Percentiles rank a stretch among this genome's conserved stretches.
Evolutionary conservation across 2,888 invertebrate genomes (phyloP).

Genomic region (Reticulitermes lucifugus): DNA sequence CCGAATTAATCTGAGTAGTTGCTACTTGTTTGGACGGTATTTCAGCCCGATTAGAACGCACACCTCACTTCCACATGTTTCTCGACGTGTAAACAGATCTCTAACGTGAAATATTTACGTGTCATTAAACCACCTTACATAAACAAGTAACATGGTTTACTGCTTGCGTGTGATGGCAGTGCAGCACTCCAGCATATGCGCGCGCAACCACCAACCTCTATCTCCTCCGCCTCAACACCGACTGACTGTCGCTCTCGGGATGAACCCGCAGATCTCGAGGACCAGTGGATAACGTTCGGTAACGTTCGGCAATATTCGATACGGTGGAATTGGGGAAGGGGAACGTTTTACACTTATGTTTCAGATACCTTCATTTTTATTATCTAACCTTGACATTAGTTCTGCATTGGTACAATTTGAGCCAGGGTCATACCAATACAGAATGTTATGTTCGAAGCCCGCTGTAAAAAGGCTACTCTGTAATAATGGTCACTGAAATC

Average conservation of each 20-base stretch:
- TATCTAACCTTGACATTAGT: no score
- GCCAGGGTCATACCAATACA: no score
- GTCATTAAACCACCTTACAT: constrained; percentile 17
- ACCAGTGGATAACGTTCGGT: constrained; percentile 7
- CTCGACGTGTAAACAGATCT: background rate
- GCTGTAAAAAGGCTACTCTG: no score
- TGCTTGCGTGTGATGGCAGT: background rate
- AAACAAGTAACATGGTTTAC: background rate
- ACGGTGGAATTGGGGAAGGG: background rate
- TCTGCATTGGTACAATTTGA: no score
- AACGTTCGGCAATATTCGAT: constrained; percentile 24
- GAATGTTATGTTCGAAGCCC: no score
- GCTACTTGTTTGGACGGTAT: background rate
- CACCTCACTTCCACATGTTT: background rate
- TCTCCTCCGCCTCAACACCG: background rate
- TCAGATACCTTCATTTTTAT: background rate
- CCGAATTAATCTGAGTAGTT: background rate
- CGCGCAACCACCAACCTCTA: background rate
- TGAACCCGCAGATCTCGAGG: constrained; percentile 21
- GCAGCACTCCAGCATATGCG: background rate
- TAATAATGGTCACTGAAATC: no score
- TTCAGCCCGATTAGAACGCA: background rate
- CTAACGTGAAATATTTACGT: background rate
- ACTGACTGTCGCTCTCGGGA: constrained; percentile 25
- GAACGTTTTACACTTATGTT: background rate